Evolutionary conservation across 2,113 vertebrate species (phyloP), one percentile per base, ranked within the genome.

Genomic region (Phalacrocorax pelagicus): DNA sequence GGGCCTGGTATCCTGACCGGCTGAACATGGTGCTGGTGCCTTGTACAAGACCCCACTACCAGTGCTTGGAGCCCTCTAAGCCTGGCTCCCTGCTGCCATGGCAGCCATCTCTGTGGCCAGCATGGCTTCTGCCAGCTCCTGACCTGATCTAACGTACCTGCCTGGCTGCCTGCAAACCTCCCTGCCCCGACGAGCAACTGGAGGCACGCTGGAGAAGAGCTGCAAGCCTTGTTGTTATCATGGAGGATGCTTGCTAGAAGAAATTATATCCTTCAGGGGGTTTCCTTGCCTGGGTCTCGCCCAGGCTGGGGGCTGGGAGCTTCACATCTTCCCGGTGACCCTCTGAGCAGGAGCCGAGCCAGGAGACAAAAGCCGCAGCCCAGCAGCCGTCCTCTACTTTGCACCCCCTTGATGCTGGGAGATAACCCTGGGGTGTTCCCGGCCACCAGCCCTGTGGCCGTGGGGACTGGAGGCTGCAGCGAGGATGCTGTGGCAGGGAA

Each of bases 1-100:
- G 97, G n/a, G 96, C 97, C 54, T 98, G 94, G 71, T 99, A 99
- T 15, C 96, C 97, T 0, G 97, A 95, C 21, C 98, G 86, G 61
- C 93, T 81, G 38, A 99, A 98, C 98, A 99, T 99, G 52, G 51
- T 86, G 17, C 62, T 8, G 36, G n/a, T 12, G 44, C 61, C 34
- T 79, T 2, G 10, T 66, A 26, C 2, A 0, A 30, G 11, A 38
- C 19, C 40, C 11, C 1, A 3, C 58, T 86, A 24, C 38, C 0
- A 1, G 9, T 9, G 40, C 66, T 67, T 9, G 2, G 44, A 86
- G 59, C 12, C 55, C n/a, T 9, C 62, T 93, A 84, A 44, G 40
- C 55, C 20, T 0, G 0, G 29, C 15, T 36, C 21, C 52, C 40
- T 1, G 1, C 9, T 58, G 61, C 67, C 55, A 42, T 36, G 2